Base-by-base conservation (phyloP, 1,140 invertebrate genomes). In the Drosophila tropicalis region DNA sequence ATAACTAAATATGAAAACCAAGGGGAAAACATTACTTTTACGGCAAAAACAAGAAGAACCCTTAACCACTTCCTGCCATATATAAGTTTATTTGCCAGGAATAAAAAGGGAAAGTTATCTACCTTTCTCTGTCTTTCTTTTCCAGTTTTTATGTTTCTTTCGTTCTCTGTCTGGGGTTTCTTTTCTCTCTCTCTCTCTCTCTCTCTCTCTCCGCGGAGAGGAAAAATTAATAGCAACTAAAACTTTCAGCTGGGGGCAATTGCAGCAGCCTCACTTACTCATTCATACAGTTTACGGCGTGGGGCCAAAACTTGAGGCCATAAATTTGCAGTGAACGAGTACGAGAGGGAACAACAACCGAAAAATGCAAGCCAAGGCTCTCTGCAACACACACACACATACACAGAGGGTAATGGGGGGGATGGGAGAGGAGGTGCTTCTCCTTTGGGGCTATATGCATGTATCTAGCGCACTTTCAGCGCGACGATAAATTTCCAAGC, bases 401-500 rank as follows among this genome's bases (percentile, higher is more conserved):
- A 65, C 72, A 75, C 10, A 25, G 34, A 19, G 44, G 47, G 22
- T 34, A 40, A 40, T 15, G 22, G 10, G 19, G 29, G 5, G 17
- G 12, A 40, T 15, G 7, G 9, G 29, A 17, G 5, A 17, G 10
- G n/a, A 70, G 32, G 36, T 32, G 67, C 75, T 66, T 57, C 75
- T 66, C 67, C 76, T 62, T 70, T 40, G 62, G 62, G 36, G 67
- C 34, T 56, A 70, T 83, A 51, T 51, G 44, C 44, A 51, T 51
- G 44, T 51, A 81, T 89, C 84, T 89, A 84, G 84, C 78, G 82
- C 82, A 84, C 86, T 84, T 91, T 82, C 84, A 90, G 85, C 76
- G 84, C 81, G 72, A 80, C 90, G 83, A 91, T 91, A 91, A 91
- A 91, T 91, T 90, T 87, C 78, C 71, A 70, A 80, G 73, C 72